These are phyloP conservation scores for Collichthys lucidus DNA, from an alignment of 2,113 vertebrate genomes.

Conservation along the genomic window DNA sequence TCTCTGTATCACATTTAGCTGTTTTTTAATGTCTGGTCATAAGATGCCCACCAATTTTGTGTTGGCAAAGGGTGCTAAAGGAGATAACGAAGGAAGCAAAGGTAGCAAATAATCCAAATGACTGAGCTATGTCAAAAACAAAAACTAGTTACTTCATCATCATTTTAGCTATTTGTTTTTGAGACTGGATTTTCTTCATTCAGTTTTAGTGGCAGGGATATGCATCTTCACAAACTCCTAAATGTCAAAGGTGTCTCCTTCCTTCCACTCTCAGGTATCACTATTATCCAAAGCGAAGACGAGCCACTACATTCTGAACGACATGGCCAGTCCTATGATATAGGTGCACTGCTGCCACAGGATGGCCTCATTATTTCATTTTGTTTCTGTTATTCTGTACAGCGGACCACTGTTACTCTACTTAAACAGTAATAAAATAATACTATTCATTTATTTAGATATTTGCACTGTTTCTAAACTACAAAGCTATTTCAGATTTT, in stretches of 20 bases:
- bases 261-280: background rate
- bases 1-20: no score
- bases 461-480: background rate
- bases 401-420: background rate
- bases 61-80: no score
- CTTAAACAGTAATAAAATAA: no score
- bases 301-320: background rate
- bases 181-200: no score
- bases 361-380: constrained; percentile 4
- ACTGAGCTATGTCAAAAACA: no score
- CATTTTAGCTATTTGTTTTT: no score
- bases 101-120: no score
- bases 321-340: background rate
- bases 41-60: no score
- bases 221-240: background rate
- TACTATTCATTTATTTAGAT: background rate
- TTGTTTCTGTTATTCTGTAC: background rate
- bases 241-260: background rate
- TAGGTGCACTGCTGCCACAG: constrained; percentile 12
- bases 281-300: no score
- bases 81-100: no score
- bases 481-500: background rate
- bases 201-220: background rate
- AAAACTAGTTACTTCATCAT: no score
- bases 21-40: no score